A percentile compares a stretch with the other conserved stretches of the same genome.
Evolutionary conservation across 2,888 invertebrate genomes (phyloP).

Genomic region (Diaphora mendica): DNA sequence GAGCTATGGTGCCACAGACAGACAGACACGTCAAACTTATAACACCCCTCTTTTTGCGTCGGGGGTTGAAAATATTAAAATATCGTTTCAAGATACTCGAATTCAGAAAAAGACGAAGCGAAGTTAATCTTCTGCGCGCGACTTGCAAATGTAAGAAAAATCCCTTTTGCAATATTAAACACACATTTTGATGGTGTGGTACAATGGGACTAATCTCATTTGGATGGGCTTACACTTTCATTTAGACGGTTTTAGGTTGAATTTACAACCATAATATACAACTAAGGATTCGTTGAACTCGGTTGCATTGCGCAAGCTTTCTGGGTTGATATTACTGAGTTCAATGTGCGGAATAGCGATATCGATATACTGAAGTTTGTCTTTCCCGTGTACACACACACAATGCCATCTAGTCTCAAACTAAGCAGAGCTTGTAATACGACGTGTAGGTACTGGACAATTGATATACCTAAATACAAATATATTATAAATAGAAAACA

Average conservation of each 20-base stretch:
- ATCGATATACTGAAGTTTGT: background rate
- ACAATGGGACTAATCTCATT: background rate
- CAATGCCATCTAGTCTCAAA: no score
- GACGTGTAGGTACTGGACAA: no score
- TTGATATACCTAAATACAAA: no score
- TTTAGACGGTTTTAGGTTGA: background rate
- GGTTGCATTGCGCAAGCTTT: background rate
- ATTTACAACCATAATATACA: background rate
- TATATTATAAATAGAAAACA: no score
- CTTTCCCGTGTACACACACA: no score
- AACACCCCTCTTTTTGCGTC: no score
- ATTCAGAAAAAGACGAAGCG: background rate
- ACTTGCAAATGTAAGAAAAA: background rate
- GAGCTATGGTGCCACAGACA: no score
- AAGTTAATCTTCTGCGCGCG: background rate
- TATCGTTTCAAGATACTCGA: background rate
- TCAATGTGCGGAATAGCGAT: background rate
- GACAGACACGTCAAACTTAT: no score
- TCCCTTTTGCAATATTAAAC: background rate
- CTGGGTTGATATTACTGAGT: background rate
- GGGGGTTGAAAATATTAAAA: no score
- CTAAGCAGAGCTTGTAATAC: no score
- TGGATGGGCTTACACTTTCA: slow-evolving; percentile 4
- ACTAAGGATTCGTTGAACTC: background rate
- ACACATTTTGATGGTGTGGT: background rate